Percentiles rank a stretch among this genome's conserved stretches.
Evolutionary conservation across 2,888 invertebrate species (phyloP).

Genomic region (Cheilosia urbana): DNA sequence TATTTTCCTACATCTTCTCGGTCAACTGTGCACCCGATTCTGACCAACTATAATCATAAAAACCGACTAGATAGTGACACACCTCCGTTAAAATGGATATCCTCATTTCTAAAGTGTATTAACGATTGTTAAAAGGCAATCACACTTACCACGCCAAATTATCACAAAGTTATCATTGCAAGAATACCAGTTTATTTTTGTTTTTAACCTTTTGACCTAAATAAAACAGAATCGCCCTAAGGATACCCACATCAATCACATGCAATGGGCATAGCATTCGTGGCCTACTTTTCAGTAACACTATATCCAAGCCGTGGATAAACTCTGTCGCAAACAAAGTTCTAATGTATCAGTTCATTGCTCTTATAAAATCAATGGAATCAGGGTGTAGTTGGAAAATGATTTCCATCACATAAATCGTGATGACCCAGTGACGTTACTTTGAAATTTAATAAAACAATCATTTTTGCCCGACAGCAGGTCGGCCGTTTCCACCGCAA

Average conservation of each 20-base stretch:
- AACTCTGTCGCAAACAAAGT: not conserved
- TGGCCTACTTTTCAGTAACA: slow-evolving; percentile 29
- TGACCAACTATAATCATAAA: not conserved
- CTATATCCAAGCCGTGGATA: not conserved
- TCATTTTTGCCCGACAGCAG: slow-evolving; percentile 55
- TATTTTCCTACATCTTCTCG: no score
- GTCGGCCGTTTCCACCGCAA: slow-evolving; percentile 13
- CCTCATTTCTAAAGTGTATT: not conserved
- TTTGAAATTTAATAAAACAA: slow-evolving; percentile 38
- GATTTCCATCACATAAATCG: slow-evolving; percentile 37
- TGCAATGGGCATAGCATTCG: not conserved
- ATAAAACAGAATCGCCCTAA: slow-evolving; percentile 22
- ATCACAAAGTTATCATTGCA: slow-evolving; percentile 9
- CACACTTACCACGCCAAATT: slow-evolving; percentile 16
- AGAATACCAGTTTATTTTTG: not conserved
- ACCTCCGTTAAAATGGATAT: not conserved
- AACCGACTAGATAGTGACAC: slow-evolving; percentile 2
- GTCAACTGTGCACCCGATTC: no score
- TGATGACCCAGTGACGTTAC: slow-evolving; percentile 31
- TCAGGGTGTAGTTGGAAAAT: slow-evolving; percentile 36
- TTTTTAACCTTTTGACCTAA: slow-evolving; percentile 50
- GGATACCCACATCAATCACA: slow-evolving; percentile 26
- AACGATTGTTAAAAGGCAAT: slow-evolving; percentile 14
- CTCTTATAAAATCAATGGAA: slow-evolving; percentile 55
- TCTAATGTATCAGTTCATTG: slow-evolving; percentile 45